Evolutionary conservation across 2,888 invertebrate genomes (phyloP), one percentile per base, ranked within the genome.

Genomic region (Caenorhabditis sp.): DNA sequence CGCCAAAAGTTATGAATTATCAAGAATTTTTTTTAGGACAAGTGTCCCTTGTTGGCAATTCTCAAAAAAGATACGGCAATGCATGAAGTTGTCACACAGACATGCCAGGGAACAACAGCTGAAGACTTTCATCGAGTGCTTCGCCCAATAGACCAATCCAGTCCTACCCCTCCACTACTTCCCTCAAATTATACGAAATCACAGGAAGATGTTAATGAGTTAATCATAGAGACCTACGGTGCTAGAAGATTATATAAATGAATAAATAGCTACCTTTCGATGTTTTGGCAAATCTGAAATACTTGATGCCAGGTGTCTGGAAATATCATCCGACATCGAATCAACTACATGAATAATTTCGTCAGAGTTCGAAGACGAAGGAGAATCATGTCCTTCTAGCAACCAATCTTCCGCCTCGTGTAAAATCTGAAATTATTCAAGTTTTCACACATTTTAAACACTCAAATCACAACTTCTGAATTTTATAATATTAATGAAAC

Each of bases 221-320:
- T 81, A 20, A 63, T 80, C 23, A 70, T 80, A n/a, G 81, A 81
- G 57, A 80, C 77, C 7, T 81, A 81, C 59, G 74, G 70, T 14
- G n/a, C 31, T 5, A 52, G 52, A 27, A 20, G 50, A 27, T 60
- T 60, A 23, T 26, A n/a, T 17, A 60, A 49, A 49, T n/a, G 23
- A 12, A 23, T 57, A 10, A 26, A 27, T 25, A n/a, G n/a, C n/a
- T 57, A 74, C 74, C 59, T 79, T 79, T 17, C 71, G 61, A 54
- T 72, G 60, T 21, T 65, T 61, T 25, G 77, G 75, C 52, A 79
- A 57, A 65, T 77, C 75, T 1, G 74, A 43, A 36, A 75, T 76
- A 50, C 54, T 67, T 12, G 60, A 26, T 17, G 73, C 75, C 27
- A 77, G 27, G 53, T 70, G 67, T 57, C 73, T 66, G 21, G 71